Evolutionary conservation across 2,797 vertebrate species (phyloP), one percentile per base, ranked within the genome.

Genomic region (Euthynnus affinis): DNA sequence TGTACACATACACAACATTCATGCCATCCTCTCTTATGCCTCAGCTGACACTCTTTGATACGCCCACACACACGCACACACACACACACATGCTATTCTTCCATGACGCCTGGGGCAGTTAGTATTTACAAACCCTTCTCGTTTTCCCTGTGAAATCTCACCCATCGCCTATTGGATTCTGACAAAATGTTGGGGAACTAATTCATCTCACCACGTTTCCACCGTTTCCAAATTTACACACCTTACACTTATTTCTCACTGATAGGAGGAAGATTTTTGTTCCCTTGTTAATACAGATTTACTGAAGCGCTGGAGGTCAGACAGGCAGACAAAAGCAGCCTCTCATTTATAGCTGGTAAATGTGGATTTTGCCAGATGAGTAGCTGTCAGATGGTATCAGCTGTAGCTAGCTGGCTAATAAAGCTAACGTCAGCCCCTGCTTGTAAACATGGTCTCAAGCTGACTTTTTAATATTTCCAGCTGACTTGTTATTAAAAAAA

Each of bases 21-120:
- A 89, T 82, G 85, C 63, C 67, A 58, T 80, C 86, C 66, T 84
- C 84, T 86, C 82, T 80, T 57, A 53, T 74, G 74, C 80, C 78
- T 90, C 81, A 85, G 87, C 85, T 90, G 86, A 92, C 88, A 83
- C 51, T 51, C 87, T 89, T 87, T 90, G 81, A 89, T 81, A 89
- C 86, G 63, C 89, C 57, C 87, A 70, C 89, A 52, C 87, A 81
- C 55, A 58, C 37, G 29, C 34, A 53, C 69, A 69, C 69, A 63
- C 67, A 78, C 68, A 75, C 63, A 76, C 27, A 65, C 46, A 71
- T 51, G 44, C 40, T 27, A 73, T 70, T 68, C 80, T 80, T 80
- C 71, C 81, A 40, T 25, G 58, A 60, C 4, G 80, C 88, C 80
- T 9, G 49, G 71, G 78, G 86, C 89, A 80, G 76, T 86, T 74